phyloP scores from a whole-genome alignment of 2,797 vertebrate species.

The Danio tinwini region DNA sequence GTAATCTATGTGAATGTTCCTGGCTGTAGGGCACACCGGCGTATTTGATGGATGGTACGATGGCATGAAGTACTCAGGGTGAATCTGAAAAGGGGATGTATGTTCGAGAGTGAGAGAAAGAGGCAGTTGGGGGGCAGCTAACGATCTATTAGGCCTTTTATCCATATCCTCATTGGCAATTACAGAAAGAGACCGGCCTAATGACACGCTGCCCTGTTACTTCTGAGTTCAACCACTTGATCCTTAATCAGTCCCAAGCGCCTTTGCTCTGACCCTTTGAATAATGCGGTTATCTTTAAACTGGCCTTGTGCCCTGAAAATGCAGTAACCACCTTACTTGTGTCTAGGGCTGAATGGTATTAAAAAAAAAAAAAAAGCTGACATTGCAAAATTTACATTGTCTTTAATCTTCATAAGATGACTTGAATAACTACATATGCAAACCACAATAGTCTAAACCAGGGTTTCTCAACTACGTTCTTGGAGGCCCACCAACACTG shows the following conservation, averaged over 20 bases:
- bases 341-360: too few relatives aligned
- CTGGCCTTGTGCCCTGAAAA: not conserved
- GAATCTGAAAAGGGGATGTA: slow-evolving; percentile 57
- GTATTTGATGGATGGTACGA: slow-evolving; percentile 66
- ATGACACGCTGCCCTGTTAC: slow-evolving; percentile 13
- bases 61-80: slow-evolving; percentile 48
- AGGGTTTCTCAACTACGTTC: too few relatives aligned
- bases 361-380: too few relatives aligned
- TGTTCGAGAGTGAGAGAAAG: slow-evolving; percentile 44
- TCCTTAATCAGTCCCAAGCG: slow-evolving; percentile 20
- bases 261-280: slow-evolving; percentile 21
- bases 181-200: slow-evolving; percentile 23
- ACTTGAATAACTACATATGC: too few relatives aligned
- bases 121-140: not conserved
- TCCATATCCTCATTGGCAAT: slow-evolving; percentile 20
- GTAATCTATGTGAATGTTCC: slow-evolving; percentile 68
- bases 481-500: too few relatives aligned
- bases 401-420: too few relatives aligned
- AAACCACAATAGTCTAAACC: too few relatives aligned
- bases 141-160: slow-evolving; percentile 22
- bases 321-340: not conserved
- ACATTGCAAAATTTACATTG: too few relatives aligned
- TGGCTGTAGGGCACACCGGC: slow-evolving; percentile 66
- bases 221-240: slow-evolving; percentile 19
- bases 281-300: slow-evolving; percentile 14